phyloP scores from a whole-genome alignment of 2,888 invertebrate species.

The Arrhopalites spinosus region DNA sequence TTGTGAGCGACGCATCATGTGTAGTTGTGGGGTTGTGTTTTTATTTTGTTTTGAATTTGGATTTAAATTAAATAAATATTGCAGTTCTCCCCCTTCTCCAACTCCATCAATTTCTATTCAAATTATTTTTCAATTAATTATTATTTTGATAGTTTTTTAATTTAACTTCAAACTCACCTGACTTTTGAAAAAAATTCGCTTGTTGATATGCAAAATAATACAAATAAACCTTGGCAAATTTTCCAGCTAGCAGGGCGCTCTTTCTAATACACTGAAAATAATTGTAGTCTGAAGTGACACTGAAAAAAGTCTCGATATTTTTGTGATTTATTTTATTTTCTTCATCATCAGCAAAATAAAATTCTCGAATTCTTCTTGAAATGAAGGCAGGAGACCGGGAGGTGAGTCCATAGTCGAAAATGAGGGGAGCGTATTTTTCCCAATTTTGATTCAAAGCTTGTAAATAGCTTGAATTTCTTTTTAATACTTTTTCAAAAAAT shows the following conservation, averaged over 20 bases:
- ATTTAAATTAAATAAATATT: slow-evolving; percentile 25
- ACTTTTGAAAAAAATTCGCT: background rate
- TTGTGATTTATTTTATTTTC: slow-evolving; percentile 34
- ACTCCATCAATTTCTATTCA: too few species aligned
- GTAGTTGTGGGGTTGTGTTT: background rate
- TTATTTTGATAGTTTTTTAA: background rate
- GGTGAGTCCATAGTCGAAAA: slow-evolving; percentile 42
- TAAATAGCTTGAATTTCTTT: slow-evolving; percentile 9
- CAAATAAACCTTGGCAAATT: too few species aligned
- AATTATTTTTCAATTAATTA: too few species aligned
- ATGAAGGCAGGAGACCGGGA: background rate
- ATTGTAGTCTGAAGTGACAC: slow-evolving; percentile 45
- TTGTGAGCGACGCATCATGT: background rate
- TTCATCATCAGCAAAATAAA: slow-evolving; percentile 44
- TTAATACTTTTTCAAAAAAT: background rate
- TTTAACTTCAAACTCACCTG: too few species aligned
- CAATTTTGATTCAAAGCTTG: slow-evolving; percentile 48
- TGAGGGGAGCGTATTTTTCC: slow-evolving; percentile 43
- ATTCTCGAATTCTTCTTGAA: slow-evolving; percentile 38
- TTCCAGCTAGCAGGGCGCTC: slow-evolving; percentile 12
- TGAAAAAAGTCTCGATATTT: slow-evolving; percentile 45
- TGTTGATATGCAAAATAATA: slow-evolving; percentile 45
- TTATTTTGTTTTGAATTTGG: background rate
- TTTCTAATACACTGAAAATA: slow-evolving; percentile 45
- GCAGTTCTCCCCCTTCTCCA: background rate